Percentiles rank a stretch among this genome's conserved stretches.
phyloP scores from a whole-genome alignment of 2,113 vertebrate genomes.

The Burhinus bistriatus region DNA sequence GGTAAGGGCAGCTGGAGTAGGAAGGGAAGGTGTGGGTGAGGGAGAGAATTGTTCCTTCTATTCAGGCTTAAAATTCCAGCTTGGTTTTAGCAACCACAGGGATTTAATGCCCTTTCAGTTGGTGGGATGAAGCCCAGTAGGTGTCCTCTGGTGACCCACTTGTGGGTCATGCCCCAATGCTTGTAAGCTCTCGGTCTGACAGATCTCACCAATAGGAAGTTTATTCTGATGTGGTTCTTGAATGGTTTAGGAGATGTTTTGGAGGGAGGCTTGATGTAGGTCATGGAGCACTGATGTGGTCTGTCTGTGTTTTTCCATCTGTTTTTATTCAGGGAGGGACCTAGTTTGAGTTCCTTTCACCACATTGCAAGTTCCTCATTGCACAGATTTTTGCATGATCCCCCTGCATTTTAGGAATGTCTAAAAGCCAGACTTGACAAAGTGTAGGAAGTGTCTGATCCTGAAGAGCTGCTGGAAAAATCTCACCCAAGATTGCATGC shows the following conservation, averaged over 20 bases:
- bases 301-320: slow-evolving; percentile 65
- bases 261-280: slow-evolving; percentile 49
- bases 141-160: slow-evolving; percentile 61
- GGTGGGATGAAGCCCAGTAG: slow-evolving; percentile 37
- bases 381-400: slow-evolving; percentile 50
- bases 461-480: slow-evolving; percentile 26
- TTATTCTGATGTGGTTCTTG: slow-evolving; percentile 69
- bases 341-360: slow-evolving; percentile 53
- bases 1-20: neutral
- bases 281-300: slow-evolving; percentile 69
- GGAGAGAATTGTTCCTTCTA: slow-evolving; percentile 28
- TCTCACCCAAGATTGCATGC: neutral
- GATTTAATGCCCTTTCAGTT: slow-evolving; percentile 51
- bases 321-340: slow-evolving; percentile 67
- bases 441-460: slow-evolving; percentile 43
- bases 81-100: slow-evolving; percentile 43
- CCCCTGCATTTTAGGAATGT: slow-evolving; percentile 32
- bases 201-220: slow-evolving; percentile 65
- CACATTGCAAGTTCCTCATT: slow-evolving; percentile 54
- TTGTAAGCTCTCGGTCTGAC: slow-evolving; percentile 39
- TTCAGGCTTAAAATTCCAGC: slow-evolving; percentile 33
- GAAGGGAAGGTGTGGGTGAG: slow-evolving; percentile 1
- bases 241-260: slow-evolving; percentile 59
- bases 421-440: slow-evolving; percentile 51
- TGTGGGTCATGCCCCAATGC: slow-evolving; percentile 46